Base-by-base conservation (phyloP, 2,888 invertebrate genomes). In the Allolobophora icterica region DNA sequence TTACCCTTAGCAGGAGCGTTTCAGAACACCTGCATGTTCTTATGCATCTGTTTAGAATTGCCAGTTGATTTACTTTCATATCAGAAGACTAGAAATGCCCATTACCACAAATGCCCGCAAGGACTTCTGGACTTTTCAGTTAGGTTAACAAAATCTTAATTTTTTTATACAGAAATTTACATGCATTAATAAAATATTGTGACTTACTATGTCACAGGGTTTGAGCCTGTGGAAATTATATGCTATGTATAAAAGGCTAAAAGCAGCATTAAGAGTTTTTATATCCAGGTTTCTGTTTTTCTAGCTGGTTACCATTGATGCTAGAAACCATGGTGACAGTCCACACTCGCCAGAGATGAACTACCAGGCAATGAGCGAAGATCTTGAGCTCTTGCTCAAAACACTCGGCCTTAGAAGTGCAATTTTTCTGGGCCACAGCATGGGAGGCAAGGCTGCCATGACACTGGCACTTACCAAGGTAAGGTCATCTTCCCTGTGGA, bases 401-500 rank as follows among this genome's bases (percentile, higher is more conserved):
- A 92, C 93, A 35, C 92, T 94, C 33, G 91, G 93, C 15, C 92
- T 94, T 45, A 94, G 96, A 0, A 97, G 97, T 94, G 96, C 92
- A 4, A 93, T 94, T 34, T 92, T 95, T 1, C 95, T 99, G 94
- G 99, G 99, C 0, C 99, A 99, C 95, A 98, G 98, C 93, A 98
- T 99, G 98, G 99, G 99, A 35, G 99, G 99, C n/a, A 97, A 98
- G 92, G 96, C 97, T 17, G 97, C 97, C 94, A 98, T 99, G 98
- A 96, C 97, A 91, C 96, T 97, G 91, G 97, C 98, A 84, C 96
- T 98, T 17, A 93, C 90, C 11, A 90, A 91, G 90, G 93, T 93
- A 90, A 38, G 45, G 89, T 45, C 34, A 30, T 34, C 42, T 87
- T 24, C 17, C 38, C 19, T 35, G 38, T 35, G 19, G 38, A 34